A percentile compares a stretch with the other conserved stretches of the same genome.
Conservation (phyloP, 2,113 vertebrate genomes). For the Brachionichthys hirsutus region DNA sequence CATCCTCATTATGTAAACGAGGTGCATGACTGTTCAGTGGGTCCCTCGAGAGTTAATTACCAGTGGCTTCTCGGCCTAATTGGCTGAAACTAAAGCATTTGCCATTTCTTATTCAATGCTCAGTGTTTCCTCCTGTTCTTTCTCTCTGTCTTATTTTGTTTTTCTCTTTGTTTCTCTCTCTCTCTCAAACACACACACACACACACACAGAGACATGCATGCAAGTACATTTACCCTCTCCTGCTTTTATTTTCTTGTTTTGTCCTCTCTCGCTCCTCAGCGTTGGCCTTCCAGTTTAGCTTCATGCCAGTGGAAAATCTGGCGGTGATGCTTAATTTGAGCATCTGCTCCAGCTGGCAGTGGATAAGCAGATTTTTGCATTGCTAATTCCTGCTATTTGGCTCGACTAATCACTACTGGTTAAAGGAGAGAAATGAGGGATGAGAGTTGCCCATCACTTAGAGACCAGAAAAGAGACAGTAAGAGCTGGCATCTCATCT, state of each 20-base stretch:
- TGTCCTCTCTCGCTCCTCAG: slow-evolving; percentile 33
- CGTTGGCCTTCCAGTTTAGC: slow-evolving; percentile 50
- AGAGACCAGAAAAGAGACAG: slow-evolving; percentile 48
- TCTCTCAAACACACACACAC: background rate
- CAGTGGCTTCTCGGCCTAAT: slow-evolving; percentile 81
- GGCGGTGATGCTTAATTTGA: slow-evolving; percentile 70
- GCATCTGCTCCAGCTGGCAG: slow-evolving; percentile 81
- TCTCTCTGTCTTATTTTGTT: slow-evolving; percentile 34
- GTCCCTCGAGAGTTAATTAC: slow-evolving; percentile 81
- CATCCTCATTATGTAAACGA: slow-evolving; percentile 81
- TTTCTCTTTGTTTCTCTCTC: slow-evolving; percentile 41
- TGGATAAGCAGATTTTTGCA: slow-evolving; percentile 75
- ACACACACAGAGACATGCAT: background rate
- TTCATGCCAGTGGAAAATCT: slow-evolving; percentile 61
- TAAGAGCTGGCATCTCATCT: slow-evolving; percentile 59
- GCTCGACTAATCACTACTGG: slow-evolving; percentile 77
- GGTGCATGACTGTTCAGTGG: slow-evolving; percentile 79
- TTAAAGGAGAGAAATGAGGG: slow-evolving; percentile 66
- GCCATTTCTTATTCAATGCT: slow-evolving; percentile 73
- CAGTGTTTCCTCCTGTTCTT: slow-evolving; percentile 42
- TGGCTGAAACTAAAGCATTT: slow-evolving; percentile 82
- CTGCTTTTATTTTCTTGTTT: slow-evolving; percentile 54
- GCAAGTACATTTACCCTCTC: slow-evolving; percentile 47
- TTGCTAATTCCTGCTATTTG: slow-evolving; percentile 79
- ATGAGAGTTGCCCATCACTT: slow-evolving; percentile 63